Evolutionary conservation across 1,140 invertebrate species (phyloP).

Genomic region (Thaumatotibia leucotreta): DNA sequence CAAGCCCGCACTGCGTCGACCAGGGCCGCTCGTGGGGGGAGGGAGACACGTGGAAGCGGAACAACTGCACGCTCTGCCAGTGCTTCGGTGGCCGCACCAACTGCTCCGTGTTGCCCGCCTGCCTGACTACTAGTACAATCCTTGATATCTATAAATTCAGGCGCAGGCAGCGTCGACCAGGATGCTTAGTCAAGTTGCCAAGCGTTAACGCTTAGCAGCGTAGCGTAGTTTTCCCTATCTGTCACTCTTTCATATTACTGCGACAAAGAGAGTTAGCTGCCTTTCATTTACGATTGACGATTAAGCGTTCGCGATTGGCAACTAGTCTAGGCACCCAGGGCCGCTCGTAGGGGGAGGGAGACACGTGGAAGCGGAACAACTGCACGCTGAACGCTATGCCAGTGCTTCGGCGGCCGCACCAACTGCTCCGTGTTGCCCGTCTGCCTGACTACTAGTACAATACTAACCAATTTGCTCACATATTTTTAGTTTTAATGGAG

Average conservation of each 20-base stretch:
- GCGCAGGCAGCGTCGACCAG: too few relatives aligned
- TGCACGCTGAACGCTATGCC: slow-evolving; percentile 83
- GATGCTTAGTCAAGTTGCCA: too few relatives aligned
- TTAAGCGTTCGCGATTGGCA: too few relatives aligned
- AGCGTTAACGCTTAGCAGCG: not conserved
- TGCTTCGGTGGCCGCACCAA: slow-evolving; percentile 78
- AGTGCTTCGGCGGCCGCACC: slow-evolving; percentile 77
- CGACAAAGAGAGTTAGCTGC: too few relatives aligned
- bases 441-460: too few relatives aligned
- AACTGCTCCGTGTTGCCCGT: slow-evolving; percentile 72
- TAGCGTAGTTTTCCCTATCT: too few relatives aligned
- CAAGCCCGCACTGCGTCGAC: slow-evolving; percentile 37
- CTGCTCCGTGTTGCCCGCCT: slow-evolving; percentile 68
- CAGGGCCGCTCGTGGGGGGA: slow-evolving; percentile 74
- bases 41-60: slow-evolving; percentile 80
- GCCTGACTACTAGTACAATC: slow-evolving; percentile 44
- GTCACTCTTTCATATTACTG: too few relatives aligned
- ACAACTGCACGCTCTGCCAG: slow-evolving; percentile 80
- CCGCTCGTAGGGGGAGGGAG: slow-evolving; percentile 77
- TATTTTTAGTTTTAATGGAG: too few relatives aligned
- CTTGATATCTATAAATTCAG: too few relatives aligned
- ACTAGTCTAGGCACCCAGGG: too few relatives aligned
- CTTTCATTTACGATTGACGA: too few relatives aligned
- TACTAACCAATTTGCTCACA: too few relatives aligned
- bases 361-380: slow-evolving; percentile 79